Base-by-base conservation (phyloP, 2,797 vertebrate species). In the Enteromius radiatus region DNA sequence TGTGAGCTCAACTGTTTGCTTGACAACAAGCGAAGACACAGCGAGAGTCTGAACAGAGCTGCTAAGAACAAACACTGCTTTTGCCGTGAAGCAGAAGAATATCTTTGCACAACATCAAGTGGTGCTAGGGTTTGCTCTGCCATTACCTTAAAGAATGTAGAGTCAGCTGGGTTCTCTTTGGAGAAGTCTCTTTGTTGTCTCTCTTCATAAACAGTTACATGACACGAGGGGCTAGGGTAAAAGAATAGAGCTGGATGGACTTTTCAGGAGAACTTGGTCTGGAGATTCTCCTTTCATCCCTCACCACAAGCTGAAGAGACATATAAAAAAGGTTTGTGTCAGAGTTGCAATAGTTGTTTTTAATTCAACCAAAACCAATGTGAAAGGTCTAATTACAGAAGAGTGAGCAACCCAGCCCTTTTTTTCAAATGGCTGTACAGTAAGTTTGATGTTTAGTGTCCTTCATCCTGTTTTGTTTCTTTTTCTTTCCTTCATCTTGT, bases 341-440 rank as follows among this genome's bases (percentile, higher is more conserved):
- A 92, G 88, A 93, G 92, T 93, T 91, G 90, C 91, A 92, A 93
- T 91, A 89, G 91, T 90, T 91, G 91, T 93, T 93, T 93, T 94
- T 92, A 93, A 93, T 92, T 93, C 92, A 91, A 92, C 90, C 93
- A 91, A 91, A 92, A 93, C 90, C 91, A 90, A 90, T 89, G 89
- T 88, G 90, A 93, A 90, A 90, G 89, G 91, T 88, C 92, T 95
- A 94, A 95, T 93, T 93, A 93, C 90, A 94, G 92, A 93, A 94
- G 21, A 89, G 91, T 71, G 91, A 91, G 89, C 89, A 88, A 92
- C 92, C 92, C 91, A 90, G 88, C 92, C 91, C 91, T 91, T 91
- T 78, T 47, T 91, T 92, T 89, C 85, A 92, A 93, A 93, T 91
- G 89, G 91, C 92, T 91, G 92, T 93, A 93, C 90, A 91, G 91